phyloP scores from a whole-genome alignment of 1,140 invertebrate genomes.

The Cecropterus lyciades region DNA sequence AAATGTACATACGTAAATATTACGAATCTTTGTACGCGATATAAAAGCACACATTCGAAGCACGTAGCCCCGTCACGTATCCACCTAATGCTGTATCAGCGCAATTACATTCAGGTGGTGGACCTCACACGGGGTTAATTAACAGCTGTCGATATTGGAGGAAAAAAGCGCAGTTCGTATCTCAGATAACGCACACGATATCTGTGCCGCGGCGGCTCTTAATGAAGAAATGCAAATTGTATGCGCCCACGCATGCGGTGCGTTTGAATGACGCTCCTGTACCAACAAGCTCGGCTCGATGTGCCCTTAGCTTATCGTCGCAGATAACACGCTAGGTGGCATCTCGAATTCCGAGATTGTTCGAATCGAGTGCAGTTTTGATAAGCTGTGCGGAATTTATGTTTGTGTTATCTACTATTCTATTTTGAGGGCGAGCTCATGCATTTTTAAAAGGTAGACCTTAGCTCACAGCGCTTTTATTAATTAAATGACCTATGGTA shows the following conservation, averaged over 20 bases:
- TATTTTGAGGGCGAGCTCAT: not conserved
- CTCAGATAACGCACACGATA: slow-evolving; percentile 20
- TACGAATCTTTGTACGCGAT: not conserved
- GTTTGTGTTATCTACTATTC: slow-evolving; percentile 1
- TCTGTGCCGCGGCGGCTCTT: slow-evolving; percentile 25
- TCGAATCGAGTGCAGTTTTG: not conserved
- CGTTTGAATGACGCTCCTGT: slow-evolving; percentile 34
- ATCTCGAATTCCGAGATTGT: slow-evolving; percentile 30
- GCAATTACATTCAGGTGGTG: slow-evolving; percentile 41
- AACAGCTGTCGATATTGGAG: slow-evolving; percentile 48
- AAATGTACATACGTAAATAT: too few relatives aligned
- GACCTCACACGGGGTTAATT: slow-evolving; percentile 53
- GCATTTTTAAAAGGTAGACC: not conserved
- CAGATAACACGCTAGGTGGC: slow-evolving; percentile 30
- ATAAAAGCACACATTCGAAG: not conserved
- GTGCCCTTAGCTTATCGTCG: slow-evolving; percentile 22
- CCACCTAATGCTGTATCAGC: slow-evolving; percentile 41
- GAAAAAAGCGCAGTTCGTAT: slow-evolving; percentile 28
- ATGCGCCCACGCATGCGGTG: slow-evolving; percentile 43
- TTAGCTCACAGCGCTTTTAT: not conserved
- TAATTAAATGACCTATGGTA: too few relatives aligned
- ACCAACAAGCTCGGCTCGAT: slow-evolving; percentile 16
- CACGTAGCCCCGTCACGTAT: slow-evolving; percentile 15
- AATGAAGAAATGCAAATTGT: slow-evolving; percentile 48
- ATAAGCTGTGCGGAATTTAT: slow-evolving; percentile 5